phyloP scores from a whole-genome alignment of 2,888 invertebrate species.

The Tryphoninae sp. region DNA sequence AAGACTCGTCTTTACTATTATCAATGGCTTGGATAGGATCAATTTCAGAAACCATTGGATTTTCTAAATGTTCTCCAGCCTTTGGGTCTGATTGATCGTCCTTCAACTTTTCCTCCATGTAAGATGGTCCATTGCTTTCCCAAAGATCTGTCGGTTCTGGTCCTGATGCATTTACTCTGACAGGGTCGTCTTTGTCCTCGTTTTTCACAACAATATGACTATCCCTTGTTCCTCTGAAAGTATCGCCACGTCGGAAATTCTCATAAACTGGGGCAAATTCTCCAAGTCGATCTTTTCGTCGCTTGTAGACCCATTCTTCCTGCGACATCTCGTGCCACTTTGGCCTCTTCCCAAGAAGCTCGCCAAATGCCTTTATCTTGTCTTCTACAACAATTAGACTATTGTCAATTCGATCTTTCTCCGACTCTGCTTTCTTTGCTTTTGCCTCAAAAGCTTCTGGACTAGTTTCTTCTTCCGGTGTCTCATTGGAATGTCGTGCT shows the following conservation, averaged over 20 bases:
- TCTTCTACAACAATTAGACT: slow-evolving; percentile 74
- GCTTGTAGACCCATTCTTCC: slow-evolving; percentile 90
- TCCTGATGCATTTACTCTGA: slow-evolving; percentile 51
- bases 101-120: neutral
- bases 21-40: neutral
- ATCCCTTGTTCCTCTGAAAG: slow-evolving; percentile 55
- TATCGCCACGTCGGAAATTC: slow-evolving; percentile 71
- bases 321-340: slow-evolving; percentile 86
- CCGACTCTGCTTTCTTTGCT: slow-evolving; percentile 25
- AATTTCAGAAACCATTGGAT: neutral
- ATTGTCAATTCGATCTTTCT: slow-evolving; percentile 65
- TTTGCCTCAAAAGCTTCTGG: slow-evolving; percentile 55
- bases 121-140: slow-evolving; percentile 53
- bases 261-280: slow-evolving; percentile 89
- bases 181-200: slow-evolving; percentile 58
- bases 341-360: slow-evolving; percentile 80
- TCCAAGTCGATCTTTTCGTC: slow-evolving; percentile 86
- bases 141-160: slow-evolving; percentile 66
- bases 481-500: slow-evolving; percentile 40
- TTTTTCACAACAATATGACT: slow-evolving; percentile 43
- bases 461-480: slow-evolving; percentile 56
- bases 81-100: neutral
- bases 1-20: slow-evolving; percentile 37
- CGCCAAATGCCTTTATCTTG: slow-evolving; percentile 76
- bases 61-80: neutral